Conservation (phyloP, 2,797 vertebrate species). For the Oreonectes daqikongensis region DNA sequence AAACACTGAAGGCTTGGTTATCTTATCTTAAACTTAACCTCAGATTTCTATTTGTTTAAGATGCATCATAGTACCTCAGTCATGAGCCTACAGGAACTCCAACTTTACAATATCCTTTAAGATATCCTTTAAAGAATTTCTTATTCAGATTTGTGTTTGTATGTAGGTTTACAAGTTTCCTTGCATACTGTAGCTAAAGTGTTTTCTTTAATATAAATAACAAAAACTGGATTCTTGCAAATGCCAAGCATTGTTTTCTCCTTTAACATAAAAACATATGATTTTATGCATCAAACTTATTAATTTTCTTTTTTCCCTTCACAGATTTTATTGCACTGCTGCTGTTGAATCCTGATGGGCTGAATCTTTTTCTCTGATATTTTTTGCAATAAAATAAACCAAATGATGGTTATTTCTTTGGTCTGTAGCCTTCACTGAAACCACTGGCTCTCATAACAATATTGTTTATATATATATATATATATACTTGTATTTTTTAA, state of each 20-base stretch:
- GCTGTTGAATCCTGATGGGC: slow-evolving; percentile 48
- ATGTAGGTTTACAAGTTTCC: neutral
- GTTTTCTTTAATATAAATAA: neutral
- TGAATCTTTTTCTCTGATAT: slow-evolving; percentile 31
- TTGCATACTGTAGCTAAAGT: neutral
- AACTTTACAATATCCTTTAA: slow-evolving; percentile 83
- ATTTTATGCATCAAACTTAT: neutral
- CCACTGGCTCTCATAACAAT: neutral
- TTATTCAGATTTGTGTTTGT: slow-evolving; percentile 45
- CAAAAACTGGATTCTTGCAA: neutral
- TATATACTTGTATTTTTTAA: neutral
- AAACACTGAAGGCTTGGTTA: neutral
- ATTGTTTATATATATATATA: slow-evolving; percentile 7
- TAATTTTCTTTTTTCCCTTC: slow-evolving; percentile 1
- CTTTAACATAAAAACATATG: neutral
- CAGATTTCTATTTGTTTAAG: slow-evolving; percentile 73
- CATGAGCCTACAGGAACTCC: slow-evolving; percentile 76
- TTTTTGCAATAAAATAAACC: slow-evolving; percentile 37
- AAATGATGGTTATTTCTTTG: slow-evolving; percentile 1
- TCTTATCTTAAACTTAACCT: slow-evolving; percentile 13
- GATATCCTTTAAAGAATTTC: slow-evolving; percentile 29
- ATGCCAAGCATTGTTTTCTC: slow-evolving; percentile 1
- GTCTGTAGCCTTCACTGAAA: slow-evolving; percentile 7
- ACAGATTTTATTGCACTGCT: slow-evolving; percentile 59
- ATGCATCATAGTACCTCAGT: slow-evolving; percentile 69